phyloP scores from a whole-genome alignment of 2,797 vertebrate genomes.

The Oryzias dopingdopingensis region DNA sequence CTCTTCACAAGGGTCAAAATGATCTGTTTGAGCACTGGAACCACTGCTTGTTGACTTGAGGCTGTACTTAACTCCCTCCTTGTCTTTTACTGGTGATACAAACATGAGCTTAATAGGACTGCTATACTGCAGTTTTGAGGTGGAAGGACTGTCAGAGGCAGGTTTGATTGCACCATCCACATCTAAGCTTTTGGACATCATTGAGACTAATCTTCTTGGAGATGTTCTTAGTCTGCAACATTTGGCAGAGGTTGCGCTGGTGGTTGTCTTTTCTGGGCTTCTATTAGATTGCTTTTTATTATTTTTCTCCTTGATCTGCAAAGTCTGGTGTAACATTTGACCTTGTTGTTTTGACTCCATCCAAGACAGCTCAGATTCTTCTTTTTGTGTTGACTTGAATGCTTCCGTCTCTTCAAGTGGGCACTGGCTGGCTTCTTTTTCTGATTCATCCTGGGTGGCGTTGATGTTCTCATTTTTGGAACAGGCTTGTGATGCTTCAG shows the following conservation, averaged over 20 bases:
- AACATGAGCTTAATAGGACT: slow-evolving; percentile 98
- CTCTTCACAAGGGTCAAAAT: slow-evolving; percentile 77
- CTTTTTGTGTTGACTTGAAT: slow-evolving; percentile 15
- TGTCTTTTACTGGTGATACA: slow-evolving; percentile 85
- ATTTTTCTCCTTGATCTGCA: slow-evolving; percentile 24
- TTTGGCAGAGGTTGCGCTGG: slow-evolving; percentile 18
- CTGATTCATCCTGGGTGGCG: slow-evolving; percentile 34
- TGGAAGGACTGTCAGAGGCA: slow-evolving; percentile 29
- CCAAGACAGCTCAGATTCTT: slow-evolving; percentile 22
- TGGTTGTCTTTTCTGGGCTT: slow-evolving; percentile 24
- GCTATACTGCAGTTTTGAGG: slow-evolving; percentile 73
- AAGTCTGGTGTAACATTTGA: slow-evolving; percentile 12
- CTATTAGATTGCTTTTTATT: slow-evolving; percentile 15
- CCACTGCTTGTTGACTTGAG: slow-evolving; percentile 84
- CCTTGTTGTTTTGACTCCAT: slow-evolving; percentile 21
- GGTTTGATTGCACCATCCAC: slow-evolving; percentile 9
- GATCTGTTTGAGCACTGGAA: slow-evolving; percentile 64
- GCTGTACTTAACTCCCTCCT: slow-evolving; percentile 88
- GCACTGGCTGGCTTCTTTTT: slow-evolving; percentile 8
- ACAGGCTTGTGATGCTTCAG: slow-evolving; percentile 4
- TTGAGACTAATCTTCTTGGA: slow-evolving; percentile 35
- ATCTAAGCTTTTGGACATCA: slow-evolving; percentile 22
- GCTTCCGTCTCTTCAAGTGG: slow-evolving; percentile 28
- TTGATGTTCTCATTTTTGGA: slow-evolving; percentile 14
- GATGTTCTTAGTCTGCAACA: slow-evolving; percentile 45